Percentiles rank a stretch among this genome's conserved stretches.
These are phyloP conservation scores for Selenia dentaria DNA, from an alignment of 2,888 invertebrate genomes.

Conservation along the genomic window DNA sequence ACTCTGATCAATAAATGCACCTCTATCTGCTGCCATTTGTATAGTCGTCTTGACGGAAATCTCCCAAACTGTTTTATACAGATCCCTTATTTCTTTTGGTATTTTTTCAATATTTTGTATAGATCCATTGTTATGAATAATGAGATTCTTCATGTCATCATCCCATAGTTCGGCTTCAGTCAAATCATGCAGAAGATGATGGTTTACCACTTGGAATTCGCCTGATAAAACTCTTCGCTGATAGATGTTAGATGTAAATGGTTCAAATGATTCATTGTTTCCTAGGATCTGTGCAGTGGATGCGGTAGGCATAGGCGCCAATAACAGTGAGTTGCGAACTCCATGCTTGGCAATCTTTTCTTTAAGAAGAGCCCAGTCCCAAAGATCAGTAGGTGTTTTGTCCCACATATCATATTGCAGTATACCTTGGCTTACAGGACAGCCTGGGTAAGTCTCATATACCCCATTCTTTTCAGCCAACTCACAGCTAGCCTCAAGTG, in stretches of 20 bases:
- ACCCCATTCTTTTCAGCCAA: slow-evolving; percentile 92
- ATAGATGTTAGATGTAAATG: slow-evolving; percentile 99
- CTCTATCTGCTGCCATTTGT: slow-evolving; percentile 98
- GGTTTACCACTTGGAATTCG: slow-evolving; percentile 98
- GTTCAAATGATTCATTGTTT: slow-evolving; percentile 99
- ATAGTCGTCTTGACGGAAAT: slow-evolving; percentile 96
- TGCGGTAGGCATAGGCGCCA: slow-evolving; percentile 99
- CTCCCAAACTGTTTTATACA: slow-evolving; percentile 99
- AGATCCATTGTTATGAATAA: slow-evolving; percentile 96
- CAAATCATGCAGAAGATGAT: slow-evolving; percentile 96
- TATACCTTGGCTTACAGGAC: slow-evolving; percentile 97
- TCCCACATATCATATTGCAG: slow-evolving; percentile 99
- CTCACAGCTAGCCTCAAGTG: slow-evolving; percentile 98
- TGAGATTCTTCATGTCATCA: slow-evolving; percentile 97
- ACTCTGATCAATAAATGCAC: slow-evolving; percentile 99
- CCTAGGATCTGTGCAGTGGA: slow-evolving; percentile 99
- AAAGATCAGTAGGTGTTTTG: slow-evolving; percentile 92
- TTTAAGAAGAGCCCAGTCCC: slow-evolving; percentile 95
- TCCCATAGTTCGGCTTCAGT: slow-evolving; percentile 97
- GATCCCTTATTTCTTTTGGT: slow-evolving; percentile 92
- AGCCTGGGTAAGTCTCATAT: slow-evolving; percentile 96
- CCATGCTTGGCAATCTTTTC: slow-evolving; percentile 94
- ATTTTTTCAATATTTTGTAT: slow-evolving; percentile 94
- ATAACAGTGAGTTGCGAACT: slow-evolving; percentile 94
- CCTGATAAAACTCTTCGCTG: slow-evolving; percentile 97